These are phyloP conservation scores for Mionectes macconnelli DNA, from an alignment of 2,113 vertebrate genomes.

Conservation along the genomic window DNA sequence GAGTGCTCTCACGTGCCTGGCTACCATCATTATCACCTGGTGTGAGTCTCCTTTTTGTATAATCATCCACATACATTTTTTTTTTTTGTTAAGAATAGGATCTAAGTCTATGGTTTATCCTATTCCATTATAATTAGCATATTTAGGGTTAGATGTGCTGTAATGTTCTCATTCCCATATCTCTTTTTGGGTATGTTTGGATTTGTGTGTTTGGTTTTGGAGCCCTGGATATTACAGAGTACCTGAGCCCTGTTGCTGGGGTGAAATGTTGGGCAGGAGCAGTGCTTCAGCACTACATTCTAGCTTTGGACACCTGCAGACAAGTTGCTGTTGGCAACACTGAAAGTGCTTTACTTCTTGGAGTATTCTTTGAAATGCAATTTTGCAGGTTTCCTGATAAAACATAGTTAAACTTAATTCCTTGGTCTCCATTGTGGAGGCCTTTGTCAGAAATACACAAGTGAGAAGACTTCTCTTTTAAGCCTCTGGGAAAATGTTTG, in stretches of 20 bases:
- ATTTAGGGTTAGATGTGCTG: neutral
- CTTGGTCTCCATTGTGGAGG: neutral
- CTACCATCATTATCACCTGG: constrained; percentile 41
- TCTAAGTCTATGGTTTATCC: neutral
- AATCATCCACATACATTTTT: neutral
- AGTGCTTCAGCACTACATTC: neutral
- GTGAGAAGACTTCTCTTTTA: neutral
- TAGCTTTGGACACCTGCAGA: neutral
- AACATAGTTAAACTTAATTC: neutral
- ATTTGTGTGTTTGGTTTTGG: neutral
- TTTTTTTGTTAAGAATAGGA: neutral
- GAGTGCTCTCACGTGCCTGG: neutral
- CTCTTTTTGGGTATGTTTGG: neutral
- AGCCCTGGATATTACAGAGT: neutral
- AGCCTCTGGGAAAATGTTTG: neutral
- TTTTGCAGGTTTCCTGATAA: neutral
- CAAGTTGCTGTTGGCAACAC: neutral
- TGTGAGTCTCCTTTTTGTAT: constrained; percentile 2
- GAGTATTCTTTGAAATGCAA: neutral
- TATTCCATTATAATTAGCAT: neutral
- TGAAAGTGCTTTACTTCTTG: neutral
- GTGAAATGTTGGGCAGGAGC: neutral
- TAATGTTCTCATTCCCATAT: neutral
- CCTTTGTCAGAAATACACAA: neutral
- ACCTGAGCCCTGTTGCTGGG: neutral